Evolutionary conservation across 2,113 vertebrate genomes (phyloP).

Genomic region (Mola mola): DNA sequence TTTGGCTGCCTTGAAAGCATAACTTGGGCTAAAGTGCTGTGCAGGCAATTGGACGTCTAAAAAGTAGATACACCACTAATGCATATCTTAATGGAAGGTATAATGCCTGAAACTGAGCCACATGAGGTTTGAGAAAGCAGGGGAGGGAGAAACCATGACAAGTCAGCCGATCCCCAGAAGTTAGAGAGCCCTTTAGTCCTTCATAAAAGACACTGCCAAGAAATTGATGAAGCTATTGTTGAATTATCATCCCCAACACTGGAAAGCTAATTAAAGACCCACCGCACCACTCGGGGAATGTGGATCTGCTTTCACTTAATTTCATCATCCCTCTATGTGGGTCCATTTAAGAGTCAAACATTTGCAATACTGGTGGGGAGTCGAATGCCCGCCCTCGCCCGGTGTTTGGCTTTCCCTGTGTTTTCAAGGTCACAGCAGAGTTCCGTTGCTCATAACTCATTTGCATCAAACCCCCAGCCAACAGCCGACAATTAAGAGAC

Average conservation of each 20-base stretch:
- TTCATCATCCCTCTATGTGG: conserved; percentile 56
- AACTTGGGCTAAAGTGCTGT: too few species aligned
- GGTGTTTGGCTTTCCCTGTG: neutral
- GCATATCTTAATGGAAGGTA: too few species aligned
- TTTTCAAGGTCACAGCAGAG: conserved; percentile 64
- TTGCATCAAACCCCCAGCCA: conserved; percentile 63
- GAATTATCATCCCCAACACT: conserved; percentile 51
- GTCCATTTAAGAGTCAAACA: conserved; percentile 65
- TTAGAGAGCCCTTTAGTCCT: conserved; percentile 24
- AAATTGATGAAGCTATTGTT: conserved; percentile 42
- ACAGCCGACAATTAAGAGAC: conserved; percentile 74
- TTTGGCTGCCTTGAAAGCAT: too few species aligned
- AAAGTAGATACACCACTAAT: too few species aligned
- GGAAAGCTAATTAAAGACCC: conserved; percentile 54
- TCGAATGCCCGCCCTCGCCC: conserved; percentile 5
- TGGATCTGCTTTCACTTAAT: conserved; percentile 61
- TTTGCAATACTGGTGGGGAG: conserved; percentile 46
- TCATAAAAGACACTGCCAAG: conserved; percentile 28
- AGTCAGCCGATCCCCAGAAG: conserved; percentile 3
- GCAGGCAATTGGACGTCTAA: too few species aligned
- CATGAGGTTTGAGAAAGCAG: too few species aligned
- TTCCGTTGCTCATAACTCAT: conserved; percentile 59
- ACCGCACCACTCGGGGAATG: conserved; percentile 35
- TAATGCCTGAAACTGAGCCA: too few species aligned
- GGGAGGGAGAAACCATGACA: too few species aligned